A percentile compares a stretch with the other conserved stretches of the same genome.
Conservation (phyloP, 2,797 vertebrate species). For the Taeniopygia guttata region DNA sequence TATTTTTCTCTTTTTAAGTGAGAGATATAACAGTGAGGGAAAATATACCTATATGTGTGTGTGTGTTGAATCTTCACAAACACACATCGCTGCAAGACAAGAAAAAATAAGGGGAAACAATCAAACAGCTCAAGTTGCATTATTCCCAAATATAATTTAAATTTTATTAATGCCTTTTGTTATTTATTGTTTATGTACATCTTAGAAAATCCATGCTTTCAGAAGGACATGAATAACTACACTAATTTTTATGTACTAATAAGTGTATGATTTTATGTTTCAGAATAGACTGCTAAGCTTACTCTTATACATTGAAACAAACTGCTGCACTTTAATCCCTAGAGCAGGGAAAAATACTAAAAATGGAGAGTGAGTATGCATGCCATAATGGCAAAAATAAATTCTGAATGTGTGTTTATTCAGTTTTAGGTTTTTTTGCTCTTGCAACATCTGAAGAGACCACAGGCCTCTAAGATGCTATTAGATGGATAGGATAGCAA, state of each 20-base stretch:
- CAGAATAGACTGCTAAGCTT: not conserved
- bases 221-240: not conserved
- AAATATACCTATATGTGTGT: rapidly evolving
- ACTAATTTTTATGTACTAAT: not conserved
- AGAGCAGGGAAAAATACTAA: not conserved
- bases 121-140: not conserved
- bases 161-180: not conserved
- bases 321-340: not conserved
- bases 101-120: not conserved
- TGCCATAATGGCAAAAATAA: not conserved
- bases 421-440: not conserved
- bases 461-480: not conserved
- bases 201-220: not conserved
- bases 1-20: not conserved
- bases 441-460: not conserved
- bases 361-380: rapidly evolving
- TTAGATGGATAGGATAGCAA: not conserved
- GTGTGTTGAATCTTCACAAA: not conserved
- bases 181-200: not conserved
- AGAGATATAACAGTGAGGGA: not conserved
- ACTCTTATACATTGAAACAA: not conserved
- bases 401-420: not conserved
- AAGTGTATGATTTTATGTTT: not conserved
- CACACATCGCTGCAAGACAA: not conserved
- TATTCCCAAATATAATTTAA: not conserved